A percentile compares a stretch with the other conserved stretches of the same genome.
Evolutionary conservation across 2,888 invertebrate genomes (phyloP).

Genomic region (Chrysomela aeneicollis): DNA sequence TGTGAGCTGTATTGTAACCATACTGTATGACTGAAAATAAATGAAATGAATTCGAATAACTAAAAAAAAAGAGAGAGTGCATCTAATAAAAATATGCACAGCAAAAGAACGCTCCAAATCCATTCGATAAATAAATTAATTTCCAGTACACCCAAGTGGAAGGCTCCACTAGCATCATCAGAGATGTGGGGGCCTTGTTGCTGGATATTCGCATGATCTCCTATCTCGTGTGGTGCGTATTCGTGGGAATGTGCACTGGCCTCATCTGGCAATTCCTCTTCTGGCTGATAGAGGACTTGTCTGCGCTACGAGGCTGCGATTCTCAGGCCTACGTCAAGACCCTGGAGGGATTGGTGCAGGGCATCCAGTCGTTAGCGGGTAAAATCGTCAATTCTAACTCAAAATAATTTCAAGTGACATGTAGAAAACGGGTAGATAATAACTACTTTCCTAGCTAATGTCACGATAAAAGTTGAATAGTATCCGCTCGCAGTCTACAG

Average conservation of each 20-base stretch:
- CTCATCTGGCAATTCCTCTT: conserved; percentile 89
- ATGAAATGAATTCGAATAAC: too few species aligned
- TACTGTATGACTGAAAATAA: too few species aligned
- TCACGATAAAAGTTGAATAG: too few species aligned
- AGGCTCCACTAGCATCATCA: conserved; percentile 71
- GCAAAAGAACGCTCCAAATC: too few species aligned
- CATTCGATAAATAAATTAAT: not conserved
- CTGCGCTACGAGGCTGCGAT: conserved; percentile 59
- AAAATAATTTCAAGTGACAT: too few species aligned
- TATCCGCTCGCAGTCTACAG: too few species aligned
- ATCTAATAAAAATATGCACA: too few species aligned
- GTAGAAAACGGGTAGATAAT: too few species aligned
- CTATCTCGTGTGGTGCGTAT: conserved; percentile 82
- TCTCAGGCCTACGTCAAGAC: conserved; percentile 60
- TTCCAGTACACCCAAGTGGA: conserved; percentile 71
- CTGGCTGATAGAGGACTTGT: conserved; percentile 82
- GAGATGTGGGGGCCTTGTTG: conserved; percentile 74
- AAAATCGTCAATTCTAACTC: not conserved
- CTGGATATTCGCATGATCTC: conserved; percentile 72
- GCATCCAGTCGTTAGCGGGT: conserved; percentile 72
- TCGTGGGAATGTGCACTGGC: conserved; percentile 84
- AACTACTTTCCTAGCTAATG: too few species aligned
- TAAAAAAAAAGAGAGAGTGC: too few species aligned
- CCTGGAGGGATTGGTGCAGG: conserved; percentile 59
- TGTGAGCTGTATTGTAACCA: too few species aligned